phyloP scores from a whole-genome alignment of 2,113 vertebrate species.

The Bujurquina vittata region DNA sequence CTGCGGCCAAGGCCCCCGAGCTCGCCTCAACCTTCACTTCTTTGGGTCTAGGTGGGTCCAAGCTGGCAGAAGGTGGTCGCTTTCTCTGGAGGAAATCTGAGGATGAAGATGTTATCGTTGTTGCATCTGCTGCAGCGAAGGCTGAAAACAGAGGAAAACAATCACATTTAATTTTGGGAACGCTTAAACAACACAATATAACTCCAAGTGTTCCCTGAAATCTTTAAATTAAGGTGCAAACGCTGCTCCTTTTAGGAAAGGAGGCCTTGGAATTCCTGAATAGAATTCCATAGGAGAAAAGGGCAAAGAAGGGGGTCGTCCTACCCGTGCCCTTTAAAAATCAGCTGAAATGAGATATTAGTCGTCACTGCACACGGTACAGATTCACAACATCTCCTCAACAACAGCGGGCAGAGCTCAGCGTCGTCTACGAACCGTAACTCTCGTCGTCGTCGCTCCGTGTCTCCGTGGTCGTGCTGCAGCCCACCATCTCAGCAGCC shows the following conservation, averaged over 20 bases:
- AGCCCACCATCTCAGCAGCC: conserved; percentile 25
- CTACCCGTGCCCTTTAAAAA: too few species aligned
- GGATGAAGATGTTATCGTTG: conserved; percentile 5
- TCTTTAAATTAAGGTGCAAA: too few species aligned
- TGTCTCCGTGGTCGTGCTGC: conserved; percentile 37
- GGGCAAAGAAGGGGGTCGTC: too few species aligned
- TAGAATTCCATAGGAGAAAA: too few species aligned
- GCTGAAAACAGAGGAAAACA: background rate
- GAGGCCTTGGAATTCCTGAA: too few species aligned
- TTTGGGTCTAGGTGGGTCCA: background rate
- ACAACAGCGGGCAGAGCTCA: too few species aligned
- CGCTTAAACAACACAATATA: too few species aligned
- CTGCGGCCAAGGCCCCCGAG: accelerated
- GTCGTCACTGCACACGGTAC: too few species aligned
- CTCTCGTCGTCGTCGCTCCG: conserved; percentile 51
- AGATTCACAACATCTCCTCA: too few species aligned
- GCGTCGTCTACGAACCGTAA: conserved; percentile 4
- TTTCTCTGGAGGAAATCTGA: conserved; percentile 39
- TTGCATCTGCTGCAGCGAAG: conserved; percentile 30
- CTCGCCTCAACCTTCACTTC: conserved; percentile 32
- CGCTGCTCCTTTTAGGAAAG: too few species aligned
- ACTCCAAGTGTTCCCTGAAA: too few species aligned
- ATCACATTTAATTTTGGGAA: background rate
- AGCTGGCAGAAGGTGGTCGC: background rate
- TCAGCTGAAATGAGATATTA: too few species aligned